Conservation (phyloP, 1,140 invertebrate genomes). For the Oreohelix idahoensis region DNA sequence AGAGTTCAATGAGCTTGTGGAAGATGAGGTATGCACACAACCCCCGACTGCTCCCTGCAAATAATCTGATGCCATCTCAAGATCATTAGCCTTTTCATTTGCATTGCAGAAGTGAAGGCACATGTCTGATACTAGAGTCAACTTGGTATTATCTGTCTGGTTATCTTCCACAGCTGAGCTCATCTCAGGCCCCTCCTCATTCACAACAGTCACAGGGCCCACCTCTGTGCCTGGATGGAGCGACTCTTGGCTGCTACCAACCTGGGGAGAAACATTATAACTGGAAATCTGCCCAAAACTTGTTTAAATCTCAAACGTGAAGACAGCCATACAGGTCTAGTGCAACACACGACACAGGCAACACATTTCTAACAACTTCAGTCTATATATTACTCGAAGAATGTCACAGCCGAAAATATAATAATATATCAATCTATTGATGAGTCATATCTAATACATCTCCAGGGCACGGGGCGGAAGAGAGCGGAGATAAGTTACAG, state of each 20-base stretch:
- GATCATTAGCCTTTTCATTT: not conserved
- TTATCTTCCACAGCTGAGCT: conserved; percentile 51
- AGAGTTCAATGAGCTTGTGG: not conserved
- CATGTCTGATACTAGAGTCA: conserved; percentile 43
- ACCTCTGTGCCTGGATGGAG: conserved; percentile 59
- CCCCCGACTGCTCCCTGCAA: not conserved
- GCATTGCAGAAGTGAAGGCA: conserved; percentile 39
- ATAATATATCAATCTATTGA: too few species aligned
- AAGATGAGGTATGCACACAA: not conserved
- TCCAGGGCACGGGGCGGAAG: too few species aligned
- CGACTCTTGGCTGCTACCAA: conserved; percentile 64
- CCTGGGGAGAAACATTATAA: conserved; percentile 46
- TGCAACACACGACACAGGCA: too few species aligned
- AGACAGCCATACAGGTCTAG: too few species aligned
- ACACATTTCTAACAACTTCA: too few species aligned
- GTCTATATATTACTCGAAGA: too few species aligned
- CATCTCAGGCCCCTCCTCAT: conserved; percentile 49
- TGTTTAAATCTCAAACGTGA: too few species aligned
- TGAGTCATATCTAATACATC: too few species aligned
- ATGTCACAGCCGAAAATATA: too few species aligned
- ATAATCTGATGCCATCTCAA: not conserved
- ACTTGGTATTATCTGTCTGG: conserved; percentile 41
- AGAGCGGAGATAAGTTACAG: too few species aligned
- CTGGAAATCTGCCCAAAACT: too few species aligned
- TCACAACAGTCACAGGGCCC: conserved; percentile 38